Base-by-base conservation (phyloP, 2,888 invertebrate genomes). In the Clepsis dumicolana region DNA sequence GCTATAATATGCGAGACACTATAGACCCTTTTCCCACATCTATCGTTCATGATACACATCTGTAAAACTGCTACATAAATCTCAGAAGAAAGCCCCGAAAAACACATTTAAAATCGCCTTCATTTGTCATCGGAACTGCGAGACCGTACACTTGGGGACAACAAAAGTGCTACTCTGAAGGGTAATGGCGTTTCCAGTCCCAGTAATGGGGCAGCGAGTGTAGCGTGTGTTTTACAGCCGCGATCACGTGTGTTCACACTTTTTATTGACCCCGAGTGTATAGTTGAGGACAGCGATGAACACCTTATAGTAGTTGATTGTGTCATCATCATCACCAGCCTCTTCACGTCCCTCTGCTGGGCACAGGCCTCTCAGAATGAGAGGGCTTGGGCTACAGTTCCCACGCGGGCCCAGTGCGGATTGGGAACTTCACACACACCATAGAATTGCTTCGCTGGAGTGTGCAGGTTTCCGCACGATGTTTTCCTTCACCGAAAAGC, bases 121-220 rank as follows among this genome's bases (percentile, higher is more conserved):
- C 65, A 80, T 83, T 77, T 80, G 80, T 83, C 84, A 83, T 82
- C 72, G 54, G 72, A 83, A 82, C 78, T 75, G 78, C 74, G 61
- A 71, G 73, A 70, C 68, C 62, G 73, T 79, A 78, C 87, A 83
- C 84, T 82, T 73, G 82, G 80, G 84, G 77, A 77, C 82, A 82
- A 80, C 79, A 76, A 83, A 84, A 84, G 75, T 77, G 80, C 78
- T 75, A 77, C 76, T 77, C 78, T 72, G 71, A 74, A 66, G 68
- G 74, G 70, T 86, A 85, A 87, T 83, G 78, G 82, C 74, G 62
- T 72, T 79, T 77, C 82, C 79, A 78, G 79, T 74, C 74, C 70
- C 72, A 70, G 70, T 80, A 81, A 86, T 79, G 80, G 85, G 77
- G 83, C 70, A 48, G 59, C 61, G 65, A 76, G 75, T 74, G 71